Percentiles rank a stretch among this genome's conserved stretches.
phyloP scores from a whole-genome alignment of 2,888 invertebrate species.

The Leptinotarsa juncta region DNA sequence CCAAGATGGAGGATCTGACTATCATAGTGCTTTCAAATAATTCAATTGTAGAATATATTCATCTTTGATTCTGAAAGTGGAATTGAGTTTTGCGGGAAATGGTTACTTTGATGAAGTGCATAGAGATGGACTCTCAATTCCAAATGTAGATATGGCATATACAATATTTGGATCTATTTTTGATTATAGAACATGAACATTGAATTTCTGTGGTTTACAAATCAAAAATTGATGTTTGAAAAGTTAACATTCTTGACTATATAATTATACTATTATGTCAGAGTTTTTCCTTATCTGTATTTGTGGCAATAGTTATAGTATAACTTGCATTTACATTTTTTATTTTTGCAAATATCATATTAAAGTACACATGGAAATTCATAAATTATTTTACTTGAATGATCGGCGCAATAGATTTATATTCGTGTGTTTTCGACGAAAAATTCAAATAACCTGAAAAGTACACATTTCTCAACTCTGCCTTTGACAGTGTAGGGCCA shows the following conservation, averaged over 20 bases:
- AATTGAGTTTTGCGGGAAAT: not conserved
- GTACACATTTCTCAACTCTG: no score
- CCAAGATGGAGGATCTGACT: not conserved
- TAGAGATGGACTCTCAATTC: not conserved
- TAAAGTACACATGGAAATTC: not conserved
- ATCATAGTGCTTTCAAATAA: not conserved
- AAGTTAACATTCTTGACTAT: conserved; percentile 7
- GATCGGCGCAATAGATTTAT: no score
- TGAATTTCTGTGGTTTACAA: not conserved
- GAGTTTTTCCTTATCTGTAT: not conserved
- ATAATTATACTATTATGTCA: not conserved
- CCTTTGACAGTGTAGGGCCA: no score
- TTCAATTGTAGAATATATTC: not conserved
- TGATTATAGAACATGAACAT: not conserved
- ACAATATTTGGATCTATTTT: conserved; percentile 8
- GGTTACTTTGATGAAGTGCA: conserved; percentile 7
- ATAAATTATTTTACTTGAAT: no score
- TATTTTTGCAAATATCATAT: conserved; percentile 4
- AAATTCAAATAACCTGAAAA: no score
- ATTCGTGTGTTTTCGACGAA: no score
- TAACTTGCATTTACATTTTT: not conserved
- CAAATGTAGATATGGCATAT: conserved; percentile 2
- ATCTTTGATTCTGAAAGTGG: not conserved
- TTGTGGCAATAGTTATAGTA: conserved; percentile 1
- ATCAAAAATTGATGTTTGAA: conserved; percentile 15